phyloP scores from a whole-genome alignment of 2,797 vertebrate genomes.

The Hoplostethus mediterraneus region DNA sequence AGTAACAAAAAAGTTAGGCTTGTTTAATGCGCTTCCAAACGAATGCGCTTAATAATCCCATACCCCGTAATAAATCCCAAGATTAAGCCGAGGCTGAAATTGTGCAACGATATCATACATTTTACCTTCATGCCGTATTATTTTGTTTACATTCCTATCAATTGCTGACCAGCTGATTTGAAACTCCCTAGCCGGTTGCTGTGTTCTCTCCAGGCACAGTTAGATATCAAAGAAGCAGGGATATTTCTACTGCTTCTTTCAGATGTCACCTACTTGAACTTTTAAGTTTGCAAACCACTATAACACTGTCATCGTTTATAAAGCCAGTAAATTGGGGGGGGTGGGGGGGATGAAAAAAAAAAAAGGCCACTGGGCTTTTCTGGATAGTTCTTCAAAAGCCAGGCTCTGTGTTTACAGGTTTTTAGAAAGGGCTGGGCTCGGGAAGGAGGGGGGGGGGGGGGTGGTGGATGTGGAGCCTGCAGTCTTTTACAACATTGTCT shows the following conservation, averaged over 20 bases:
- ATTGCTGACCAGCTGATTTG: conserved; percentile 18
- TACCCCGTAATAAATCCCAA: conserved; percentile 64
- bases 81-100: conserved; percentile 28
- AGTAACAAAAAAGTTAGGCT: conserved; percentile 75
- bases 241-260: conserved; percentile 38
- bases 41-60: conserved; percentile 70
- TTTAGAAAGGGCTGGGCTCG: conserved; percentile 70
- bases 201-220: background rate
- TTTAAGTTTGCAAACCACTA: conserved; percentile 37
- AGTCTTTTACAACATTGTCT: conserved; percentile 87
- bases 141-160: conserved; percentile 45
- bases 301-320: conserved; percentile 65
- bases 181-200: background rate
- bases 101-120: conserved; percentile 3
- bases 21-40: conserved; percentile 77
- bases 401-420: conserved; percentile 79
- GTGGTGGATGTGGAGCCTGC: conserved; percentile 75
- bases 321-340: conserved; percentile 64
- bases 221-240: conserved; percentile 12
- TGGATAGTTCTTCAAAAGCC: conserved; percentile 80
- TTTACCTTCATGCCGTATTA: conserved; percentile 31
- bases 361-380: conserved; percentile 63
- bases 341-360: conserved; percentile 20
- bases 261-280: conserved; percentile 45
- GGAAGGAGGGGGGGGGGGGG: background rate